Percentiles rank a stretch among this genome's conserved stretches.
phyloP scores from a whole-genome alignment of 2,797 vertebrate species.

The Rhyacichthys aspro region DNA sequence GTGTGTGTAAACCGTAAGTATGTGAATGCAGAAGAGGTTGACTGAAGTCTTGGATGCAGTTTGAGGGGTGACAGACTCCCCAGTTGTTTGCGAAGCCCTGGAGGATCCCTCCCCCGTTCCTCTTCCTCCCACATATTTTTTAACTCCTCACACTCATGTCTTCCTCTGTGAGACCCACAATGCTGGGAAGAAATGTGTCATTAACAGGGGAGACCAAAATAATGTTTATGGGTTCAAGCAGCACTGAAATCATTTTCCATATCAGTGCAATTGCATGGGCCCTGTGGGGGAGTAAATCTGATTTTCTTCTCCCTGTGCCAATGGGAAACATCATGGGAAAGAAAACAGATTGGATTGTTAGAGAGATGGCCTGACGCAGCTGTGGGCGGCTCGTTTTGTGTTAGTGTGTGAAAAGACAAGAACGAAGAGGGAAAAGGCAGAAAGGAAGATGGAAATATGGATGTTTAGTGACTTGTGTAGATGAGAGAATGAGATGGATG shows the following conservation, averaged over 20 bases:
- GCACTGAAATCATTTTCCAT: constrained; percentile 83
- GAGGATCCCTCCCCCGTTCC: constrained; percentile 69
- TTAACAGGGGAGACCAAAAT: constrained; percentile 81
- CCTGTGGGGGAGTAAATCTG: constrained; percentile 77
- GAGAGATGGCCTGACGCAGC: constrained; percentile 78
- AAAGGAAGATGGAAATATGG: constrained; percentile 22
- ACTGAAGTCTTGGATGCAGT: constrained; percentile 62
- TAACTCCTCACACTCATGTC: constrained; percentile 53
- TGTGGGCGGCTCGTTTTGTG: constrained; percentile 77
- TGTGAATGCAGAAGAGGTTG: constrained; percentile 43
- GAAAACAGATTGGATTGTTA: constrained; percentile 82
- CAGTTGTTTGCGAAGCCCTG: constrained; percentile 54
- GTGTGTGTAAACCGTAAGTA: constrained; percentile 26
- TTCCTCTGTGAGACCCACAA: constrained; percentile 74
- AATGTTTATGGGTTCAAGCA: constrained; percentile 81
- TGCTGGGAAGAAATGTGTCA: constrained; percentile 82
- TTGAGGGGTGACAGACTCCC: constrained; percentile 74
- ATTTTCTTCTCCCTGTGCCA: constrained; percentile 75
- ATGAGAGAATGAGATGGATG: constrained; percentile 60
- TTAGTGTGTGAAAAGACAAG: constrained; percentile 31
- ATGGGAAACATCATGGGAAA: constrained; percentile 85
- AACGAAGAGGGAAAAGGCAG: constrained; percentile 45
- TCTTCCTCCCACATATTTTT: constrained; percentile 23
- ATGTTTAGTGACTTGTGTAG: constrained; percentile 41
- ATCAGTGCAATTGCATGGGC: constrained; percentile 82